Base-by-base conservation (phyloP, 2,888 invertebrate species). In the Candidula unifasciata region DNA sequence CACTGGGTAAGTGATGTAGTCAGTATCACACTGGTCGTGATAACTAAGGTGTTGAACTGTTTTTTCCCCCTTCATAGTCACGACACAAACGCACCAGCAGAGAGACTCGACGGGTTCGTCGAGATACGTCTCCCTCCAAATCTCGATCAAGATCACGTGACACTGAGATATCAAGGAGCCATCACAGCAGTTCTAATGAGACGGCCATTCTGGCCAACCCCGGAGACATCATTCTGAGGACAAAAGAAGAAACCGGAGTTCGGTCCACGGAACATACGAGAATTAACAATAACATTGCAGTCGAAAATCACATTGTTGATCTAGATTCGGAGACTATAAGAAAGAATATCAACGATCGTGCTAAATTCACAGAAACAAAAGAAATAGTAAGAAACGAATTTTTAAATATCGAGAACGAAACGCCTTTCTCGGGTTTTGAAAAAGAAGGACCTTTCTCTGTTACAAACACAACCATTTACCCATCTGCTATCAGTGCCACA, bases 131-230 rank as follows among this genome's bases (percentile, higher is more conserved):
- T 30, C 60, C 73, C 3, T 80, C 80, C 27, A 84, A 84, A 57
- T 79, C 83, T 57, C 52, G 83, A 13, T 73, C 84, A 2, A 21
- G 79, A 52, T 84, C 84, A 2, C 80, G 68, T 21, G 80, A 68
- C 44, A 74, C 54, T 52, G 69, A 66, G 30, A 60, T 10, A 1
- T 54, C 57, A 8, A 52, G 21, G 21, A 6, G 33, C 16, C 78
- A 8, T 0, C 35, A 57, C 2, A 33, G 64, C 37, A 78, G 60
- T 57, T 27, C 27, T 30, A 30, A 73, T 27, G 52, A 79, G 44
- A 30, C 52, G 30, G 44, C 78, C 0, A 35, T 83, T 6, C 2
- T 68, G 57, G 33, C 83, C 18, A 57, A n/a, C 1, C 69, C 77
- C 21, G 78, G 83, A n/a, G 83, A 83, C 27, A n/a, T 83, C n/a